phyloP scores from a whole-genome alignment of 2,888 invertebrate genomes.

The Leucoptera coffeella region DNA sequence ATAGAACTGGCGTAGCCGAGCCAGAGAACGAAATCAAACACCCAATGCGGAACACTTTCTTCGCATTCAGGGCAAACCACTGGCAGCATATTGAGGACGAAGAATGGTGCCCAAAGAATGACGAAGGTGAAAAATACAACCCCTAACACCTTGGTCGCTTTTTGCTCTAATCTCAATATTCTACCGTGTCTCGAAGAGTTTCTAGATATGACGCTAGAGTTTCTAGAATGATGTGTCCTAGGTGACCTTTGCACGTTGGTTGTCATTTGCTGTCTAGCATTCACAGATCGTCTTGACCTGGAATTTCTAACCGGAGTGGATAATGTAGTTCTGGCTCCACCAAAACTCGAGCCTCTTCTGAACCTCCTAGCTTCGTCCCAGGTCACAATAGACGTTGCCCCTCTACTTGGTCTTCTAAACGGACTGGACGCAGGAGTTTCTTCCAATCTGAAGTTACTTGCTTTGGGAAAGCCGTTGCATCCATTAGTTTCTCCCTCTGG shows the following conservation, averaged over 20 bases:
- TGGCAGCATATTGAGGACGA: constrained; percentile 80
- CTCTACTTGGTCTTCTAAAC: constrained; percentile 45
- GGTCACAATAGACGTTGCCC: constrained; percentile 72
- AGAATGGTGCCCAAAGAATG: constrained; percentile 93
- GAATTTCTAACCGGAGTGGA: constrained; percentile 43
- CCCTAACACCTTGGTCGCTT: constrained; percentile 92
- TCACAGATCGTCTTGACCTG: constrained; percentile 27
- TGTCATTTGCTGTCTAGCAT: constrained; percentile 21
- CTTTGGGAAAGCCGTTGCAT: constrained; percentile 29
- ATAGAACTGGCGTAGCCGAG: constrained; percentile 90
- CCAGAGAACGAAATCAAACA: constrained; percentile 86
- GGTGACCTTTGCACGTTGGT: constrained; percentile 40
- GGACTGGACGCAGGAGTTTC: constrained; percentile 27
- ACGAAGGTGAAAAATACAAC: constrained; percentile 94
- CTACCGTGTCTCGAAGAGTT: constrained; percentile 78
- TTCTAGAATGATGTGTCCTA: constrained; percentile 69
- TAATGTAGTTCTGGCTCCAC: constrained; percentile 58
- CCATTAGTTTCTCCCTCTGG: constrained; percentile 47
- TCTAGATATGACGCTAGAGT: constrained; percentile 74
- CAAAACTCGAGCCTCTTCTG: constrained; percentile 67
- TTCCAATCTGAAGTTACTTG: constrained; percentile 24
- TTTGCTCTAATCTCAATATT: constrained; percentile 84
- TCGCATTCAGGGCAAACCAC: constrained; percentile 79
- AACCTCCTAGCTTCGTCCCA: constrained; percentile 63
- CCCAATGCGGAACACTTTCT: constrained; percentile 66